Base-by-base conservation (phyloP, 1,140 invertebrate genomes). In the Orchestia grillus region DNA sequence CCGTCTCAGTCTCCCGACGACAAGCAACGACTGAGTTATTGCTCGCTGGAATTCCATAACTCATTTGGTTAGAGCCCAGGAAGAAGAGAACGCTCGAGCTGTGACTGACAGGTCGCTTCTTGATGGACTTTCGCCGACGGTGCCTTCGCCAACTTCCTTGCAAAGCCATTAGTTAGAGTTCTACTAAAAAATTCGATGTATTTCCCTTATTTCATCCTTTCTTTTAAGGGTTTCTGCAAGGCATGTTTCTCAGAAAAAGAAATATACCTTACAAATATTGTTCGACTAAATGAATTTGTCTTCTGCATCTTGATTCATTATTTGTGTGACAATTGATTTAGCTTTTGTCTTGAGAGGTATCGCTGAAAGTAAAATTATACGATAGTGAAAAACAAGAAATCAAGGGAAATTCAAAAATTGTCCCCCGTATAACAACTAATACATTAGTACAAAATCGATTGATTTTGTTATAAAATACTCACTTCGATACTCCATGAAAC, bases 41-140 rank as follows among this genome's bases (percentile, higher is more conserved):
- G 96, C 96, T 87, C 87, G 96, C 96, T 95, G 96, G 96, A 96
- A 97, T 97, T 97, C 96, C 96, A 97, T 97, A 97, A 97, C 96
- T 97, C 96, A 97, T 97, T 97, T 97, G 96, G 96, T 96, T 97
- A 97, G 87, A 94, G 92, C 92, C 40, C 43, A 42, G 92, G 43
- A 94, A 94, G 92, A 94, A 94, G 92, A 44, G 92, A 91, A 44
- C 92, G 41, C 44, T 47, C 43, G 92, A 45, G 43, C 92, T 94
- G 43, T 94, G 92, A 94, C 43, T 94, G 92, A 94, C 92, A 94
- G 92, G 8, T 94, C 44, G 92, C 92, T 94, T 47, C 92, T 94
- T 94, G 92, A 94, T 94, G 92, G 92, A 94, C 43, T 94, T 94
- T 94, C 44, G 92, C 92, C 41, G 92, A 94, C 92, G 92, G 19